Conservation (phyloP, 1,140 invertebrate species). For the Reticulitermes speratus region DNA sequence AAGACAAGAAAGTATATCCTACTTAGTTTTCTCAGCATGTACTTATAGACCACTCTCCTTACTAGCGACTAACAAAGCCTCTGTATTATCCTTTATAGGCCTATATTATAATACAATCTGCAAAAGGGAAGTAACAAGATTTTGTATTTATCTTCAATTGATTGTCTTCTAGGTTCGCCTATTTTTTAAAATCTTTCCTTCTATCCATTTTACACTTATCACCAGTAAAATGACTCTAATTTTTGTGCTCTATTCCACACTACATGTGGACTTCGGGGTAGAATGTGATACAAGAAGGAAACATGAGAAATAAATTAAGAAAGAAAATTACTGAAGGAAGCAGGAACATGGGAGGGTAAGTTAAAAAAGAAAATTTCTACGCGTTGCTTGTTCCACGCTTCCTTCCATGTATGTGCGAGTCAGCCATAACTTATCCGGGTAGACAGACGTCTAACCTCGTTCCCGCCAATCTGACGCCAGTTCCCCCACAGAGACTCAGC, state of each 20-base stretch:
- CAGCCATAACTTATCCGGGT: neutral
- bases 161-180: neutral
- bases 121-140: neutral
- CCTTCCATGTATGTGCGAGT: neutral
- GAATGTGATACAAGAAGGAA: neutral
- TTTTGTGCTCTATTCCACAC: neutral
- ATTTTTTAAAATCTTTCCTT: neutral
- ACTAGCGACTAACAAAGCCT: too few species aligned
- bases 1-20: too few species aligned
- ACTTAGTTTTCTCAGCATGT: too few species aligned
- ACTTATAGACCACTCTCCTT: too few species aligned
- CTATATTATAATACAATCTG: too few species aligned
- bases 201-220: neutral
- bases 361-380: neutral
- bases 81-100: too few species aligned
- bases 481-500: neutral
- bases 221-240: neutral
- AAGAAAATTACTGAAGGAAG: neutral
- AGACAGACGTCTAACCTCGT: neutral
- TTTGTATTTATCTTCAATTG: neutral
- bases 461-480: neutral
- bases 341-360: neutral
- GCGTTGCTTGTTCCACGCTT: neutral
- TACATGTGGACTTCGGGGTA: neutral
- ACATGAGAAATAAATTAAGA: too few species aligned